phyloP scores from a whole-genome alignment of 2,888 invertebrate genomes.

The Harpagoxenus sublaevis region DNA sequence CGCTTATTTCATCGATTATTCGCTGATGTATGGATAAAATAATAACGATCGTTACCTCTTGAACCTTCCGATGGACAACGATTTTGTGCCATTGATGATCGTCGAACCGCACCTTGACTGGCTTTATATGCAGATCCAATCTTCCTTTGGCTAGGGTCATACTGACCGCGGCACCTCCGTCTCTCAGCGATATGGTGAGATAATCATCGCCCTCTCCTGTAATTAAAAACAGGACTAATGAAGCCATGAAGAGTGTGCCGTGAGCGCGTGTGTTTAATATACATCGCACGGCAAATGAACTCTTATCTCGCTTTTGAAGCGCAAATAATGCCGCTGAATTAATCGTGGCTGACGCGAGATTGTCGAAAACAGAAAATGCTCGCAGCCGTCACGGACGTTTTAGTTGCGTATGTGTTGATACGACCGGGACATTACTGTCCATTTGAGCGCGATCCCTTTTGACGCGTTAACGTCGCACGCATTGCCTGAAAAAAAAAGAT shows the following conservation, averaged over 20 bases:
- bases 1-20: background rate
- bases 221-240: constrained; percentile 69
- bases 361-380: constrained; percentile 22
- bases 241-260: background rate
- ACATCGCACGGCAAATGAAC: background rate
- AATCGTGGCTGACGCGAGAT: constrained; percentile 24
- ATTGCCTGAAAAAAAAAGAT: background rate
- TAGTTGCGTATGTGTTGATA: constrained; percentile 5
- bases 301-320: constrained; percentile 11
- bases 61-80: constrained; percentile 95
- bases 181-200: constrained; percentile 94
- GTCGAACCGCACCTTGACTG: constrained; percentile 95
- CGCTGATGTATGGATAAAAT: background rate
- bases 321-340: constrained; percentile 29
- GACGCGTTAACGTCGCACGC: constrained; percentile 43
- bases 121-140: constrained; percentile 96
- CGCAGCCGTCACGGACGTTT: constrained; percentile 24
- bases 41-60: constrained; percentile 90
- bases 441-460: constrained; percentile 31
- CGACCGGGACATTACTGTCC: constrained; percentile 24
- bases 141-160: constrained; percentile 97
- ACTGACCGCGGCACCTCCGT: constrained; percentile 95
- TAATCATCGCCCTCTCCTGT: constrained; percentile 96
- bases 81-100: constrained; percentile 99
- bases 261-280: background rate